Percentiles rank a stretch among this genome's conserved stretches.
phyloP scores from a whole-genome alignment of 2,113 vertebrate species.

The Fukomys damarensis region DNA sequence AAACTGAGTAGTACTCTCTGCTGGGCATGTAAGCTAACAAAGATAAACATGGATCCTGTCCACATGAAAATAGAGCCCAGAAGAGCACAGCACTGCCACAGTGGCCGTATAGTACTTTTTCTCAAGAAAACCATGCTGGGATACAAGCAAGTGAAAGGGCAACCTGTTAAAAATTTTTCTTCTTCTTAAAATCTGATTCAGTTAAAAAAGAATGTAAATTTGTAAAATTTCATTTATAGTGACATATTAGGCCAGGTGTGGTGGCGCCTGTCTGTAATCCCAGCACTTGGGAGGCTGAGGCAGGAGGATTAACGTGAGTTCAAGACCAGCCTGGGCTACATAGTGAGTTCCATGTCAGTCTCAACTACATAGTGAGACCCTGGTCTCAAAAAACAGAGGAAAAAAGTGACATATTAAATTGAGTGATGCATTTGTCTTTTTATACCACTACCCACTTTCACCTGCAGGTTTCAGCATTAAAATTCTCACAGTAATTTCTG shows the following conservation, averaged over 20 bases:
- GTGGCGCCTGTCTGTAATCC: too few relatives aligned
- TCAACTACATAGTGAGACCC: too few relatives aligned
- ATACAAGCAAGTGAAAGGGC: not conserved
- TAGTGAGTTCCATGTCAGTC: too few relatives aligned
- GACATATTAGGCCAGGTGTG: too few relatives aligned
- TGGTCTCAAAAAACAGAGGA: too few relatives aligned
- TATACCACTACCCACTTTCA: not conserved
- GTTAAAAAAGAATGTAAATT: slow-evolving; percentile 1
- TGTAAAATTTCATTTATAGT: not conserved
- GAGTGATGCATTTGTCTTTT: not conserved
- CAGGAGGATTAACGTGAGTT: too few relatives aligned
- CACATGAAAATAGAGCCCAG: not conserved
- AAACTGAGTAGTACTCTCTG: not conserved
- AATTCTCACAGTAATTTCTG: not conserved
- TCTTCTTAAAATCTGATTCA: not conserved
- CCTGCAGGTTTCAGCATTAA: not conserved
- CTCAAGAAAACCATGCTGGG: not conserved
- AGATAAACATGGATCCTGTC: not conserved
- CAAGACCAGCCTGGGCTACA: too few relatives aligned
- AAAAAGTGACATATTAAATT: not conserved
- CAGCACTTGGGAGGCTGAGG: too few relatives aligned
- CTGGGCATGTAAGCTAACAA: not conserved
- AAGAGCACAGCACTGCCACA: not conserved
- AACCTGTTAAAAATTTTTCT: not conserved
- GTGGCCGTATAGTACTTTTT: not conserved